Evolutionary conservation across 2,888 invertebrate species (phyloP).

Genomic region (Escarpia spicata): DNA sequence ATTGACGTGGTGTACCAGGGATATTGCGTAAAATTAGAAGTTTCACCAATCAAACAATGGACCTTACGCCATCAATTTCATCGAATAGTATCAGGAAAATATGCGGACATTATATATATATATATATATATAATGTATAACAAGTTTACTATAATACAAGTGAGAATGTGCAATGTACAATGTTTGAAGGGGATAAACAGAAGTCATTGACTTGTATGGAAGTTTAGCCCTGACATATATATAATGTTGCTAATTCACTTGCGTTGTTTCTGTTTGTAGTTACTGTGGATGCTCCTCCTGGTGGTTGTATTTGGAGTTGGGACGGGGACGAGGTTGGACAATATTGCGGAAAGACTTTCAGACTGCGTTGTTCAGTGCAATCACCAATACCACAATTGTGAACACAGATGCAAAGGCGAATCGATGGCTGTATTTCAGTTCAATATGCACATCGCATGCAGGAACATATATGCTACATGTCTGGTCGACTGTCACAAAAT

Average conservation of each 20-base stretch:
- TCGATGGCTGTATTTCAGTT: neutral
- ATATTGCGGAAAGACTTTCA: neutral
- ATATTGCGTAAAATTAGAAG: too few species aligned
- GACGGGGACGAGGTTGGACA: neutral
- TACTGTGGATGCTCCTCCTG: neutral
- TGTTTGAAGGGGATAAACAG: too few species aligned
- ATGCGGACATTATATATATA: too few species aligned
- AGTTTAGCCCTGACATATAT: too few species aligned
- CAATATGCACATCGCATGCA: neutral
- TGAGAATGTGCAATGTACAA: too few species aligned
- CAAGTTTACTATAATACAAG: too few species aligned
- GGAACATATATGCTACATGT: neutral
- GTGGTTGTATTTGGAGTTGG: neutral
- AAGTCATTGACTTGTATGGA: too few species aligned
- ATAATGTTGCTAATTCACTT: neutral
- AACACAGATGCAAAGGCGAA: neutral
- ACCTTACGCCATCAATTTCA: too few species aligned
- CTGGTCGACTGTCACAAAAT: neutral
- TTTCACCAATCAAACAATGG: too few species aligned
- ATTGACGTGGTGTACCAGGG: too few species aligned
- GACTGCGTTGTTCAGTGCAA: neutral
- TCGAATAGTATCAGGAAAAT: too few species aligned
- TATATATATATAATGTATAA: too few species aligned
- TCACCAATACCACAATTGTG: neutral
- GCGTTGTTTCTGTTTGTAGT: neutral